Percentiles rank a stretch among this genome's conserved stretches.
These are phyloP conservation scores for Siniperca obscura DNA, from an alignment of 2,797 vertebrate genomes.

Conservation along the genomic window DNA sequence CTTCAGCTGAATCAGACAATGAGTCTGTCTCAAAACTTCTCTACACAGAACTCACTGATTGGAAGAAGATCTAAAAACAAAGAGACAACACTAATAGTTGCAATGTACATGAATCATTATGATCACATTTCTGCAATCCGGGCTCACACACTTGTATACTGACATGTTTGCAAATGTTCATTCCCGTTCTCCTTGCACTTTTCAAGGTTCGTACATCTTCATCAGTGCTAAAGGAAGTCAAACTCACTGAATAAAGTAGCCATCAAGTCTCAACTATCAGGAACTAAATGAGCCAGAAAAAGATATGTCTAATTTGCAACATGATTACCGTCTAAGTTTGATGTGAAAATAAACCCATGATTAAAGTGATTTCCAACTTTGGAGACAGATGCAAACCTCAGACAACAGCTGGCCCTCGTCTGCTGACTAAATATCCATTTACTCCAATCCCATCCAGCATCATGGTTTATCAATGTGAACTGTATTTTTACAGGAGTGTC, in stretches of 20 bases:
- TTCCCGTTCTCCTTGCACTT: neutral
- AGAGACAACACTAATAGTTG: neutral
- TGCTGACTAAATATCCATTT: slow-evolving; percentile 57
- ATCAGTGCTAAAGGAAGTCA: slow-evolving; percentile 50
- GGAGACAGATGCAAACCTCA: slow-evolving; percentile 65
- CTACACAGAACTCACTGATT: slow-evolving; percentile 36
- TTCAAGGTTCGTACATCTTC: slow-evolving; percentile 15
- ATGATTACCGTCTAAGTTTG: slow-evolving; percentile 59
- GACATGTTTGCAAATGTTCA: neutral
- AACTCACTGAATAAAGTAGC: slow-evolving; percentile 47
- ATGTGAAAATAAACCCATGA: slow-evolving; percentile 74
- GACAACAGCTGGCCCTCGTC: slow-evolving; percentile 66
- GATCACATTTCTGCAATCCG: neutral
- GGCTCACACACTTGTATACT: neutral
- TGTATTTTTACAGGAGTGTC: slow-evolving; percentile 49
- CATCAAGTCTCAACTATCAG: slow-evolving; percentile 58
- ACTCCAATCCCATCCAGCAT: slow-evolving; percentile 25
- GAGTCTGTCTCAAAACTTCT: slow-evolving; percentile 18
- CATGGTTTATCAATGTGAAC: slow-evolving; percentile 36
- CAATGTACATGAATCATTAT: slow-evolving; percentile 10
- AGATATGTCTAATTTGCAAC: slow-evolving; percentile 65
- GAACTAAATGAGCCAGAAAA: slow-evolving; percentile 68
- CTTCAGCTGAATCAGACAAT: slow-evolving; percentile 35
- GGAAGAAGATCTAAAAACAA: neutral
- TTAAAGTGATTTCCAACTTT: slow-evolving; percentile 71